Evolutionary conservation across 1,140 invertebrate species (phyloP), one percentile per base, ranked within the genome.

Genomic region (Gyrodactylus bullatarudis): DNA sequence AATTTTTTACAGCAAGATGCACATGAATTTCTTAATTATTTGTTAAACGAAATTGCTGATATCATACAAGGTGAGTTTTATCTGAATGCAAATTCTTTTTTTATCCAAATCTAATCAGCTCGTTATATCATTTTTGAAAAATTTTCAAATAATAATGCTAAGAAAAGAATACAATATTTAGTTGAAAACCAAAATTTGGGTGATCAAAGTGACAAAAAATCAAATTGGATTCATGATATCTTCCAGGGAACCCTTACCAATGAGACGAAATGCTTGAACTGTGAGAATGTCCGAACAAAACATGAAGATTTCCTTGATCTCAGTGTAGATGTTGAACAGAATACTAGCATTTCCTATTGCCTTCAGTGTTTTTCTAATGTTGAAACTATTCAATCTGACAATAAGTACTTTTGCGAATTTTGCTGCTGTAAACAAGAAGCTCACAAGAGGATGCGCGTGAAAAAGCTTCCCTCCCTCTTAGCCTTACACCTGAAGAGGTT

Each of bases 1-100:
- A 98, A 99, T 81, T 97, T 95, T 79, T 91, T 96, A 87, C 93
- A 99, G 81, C 94, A 99, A 84, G 94, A 99, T 87, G 94, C 94
- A 69, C 94, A 99, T 80, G 94, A 98, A 82, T 99, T 98, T 84
- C 84, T 99, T 70, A 98, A 98, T 81, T 98, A 96, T 82, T 84
- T 99, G 70, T 89, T 99, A 71, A 98, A 99, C 83, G 83, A 84
- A 73, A 84, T 85, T 27, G 84, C 83, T 26, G 84, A 85, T 77
- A 78, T 84, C 76, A 88, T 97, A 20, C 79, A 79, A 78, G 79
- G 79, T 80, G 75, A n/a, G n/a, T n/a, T n/a, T n/a, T n/a, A n/a
- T n/a, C n/a, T n/a, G n/a, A n/a, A 75, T 73, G 73, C 23, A 1
- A 24, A 19, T 68, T 1, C n/a, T 23, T 21, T 21, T 23, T 23